phyloP scores from a whole-genome alignment of 2,113 vertebrate genomes.

The Phyllostomus discolor region DNA sequence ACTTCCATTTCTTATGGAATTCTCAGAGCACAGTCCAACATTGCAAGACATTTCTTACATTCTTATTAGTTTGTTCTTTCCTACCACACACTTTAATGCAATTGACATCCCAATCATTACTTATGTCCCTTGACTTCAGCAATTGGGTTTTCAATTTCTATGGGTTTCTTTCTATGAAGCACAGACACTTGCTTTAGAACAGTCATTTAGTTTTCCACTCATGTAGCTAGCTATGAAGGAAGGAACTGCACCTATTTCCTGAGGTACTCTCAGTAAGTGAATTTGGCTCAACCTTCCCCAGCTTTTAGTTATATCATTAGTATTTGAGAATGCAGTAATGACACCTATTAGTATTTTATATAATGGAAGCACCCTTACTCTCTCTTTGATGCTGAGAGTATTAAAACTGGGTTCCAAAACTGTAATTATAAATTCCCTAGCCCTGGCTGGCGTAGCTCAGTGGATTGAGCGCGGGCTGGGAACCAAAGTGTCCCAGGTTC shows the following conservation, averaged over 20 bases:
- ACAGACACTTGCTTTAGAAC: conserved; percentile 57
- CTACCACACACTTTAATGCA: conserved; percentile 53
- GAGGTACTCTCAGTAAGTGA: conserved; percentile 70
- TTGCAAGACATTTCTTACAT: conserved; percentile 69
- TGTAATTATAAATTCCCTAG: neutral
- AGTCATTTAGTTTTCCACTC: conserved; percentile 74
- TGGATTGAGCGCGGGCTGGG: too few relatives aligned
- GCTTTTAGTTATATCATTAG: conserved; percentile 73
- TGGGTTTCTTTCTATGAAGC: conserved; percentile 55
- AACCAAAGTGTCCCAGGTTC: too few relatives aligned
- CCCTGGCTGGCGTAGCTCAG: too few relatives aligned
- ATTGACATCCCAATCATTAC: conserved; percentile 52
- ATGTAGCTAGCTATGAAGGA: conserved; percentile 61
- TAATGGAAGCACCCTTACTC: conserved; percentile 40
- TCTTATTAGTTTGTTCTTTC: conserved; percentile 71
- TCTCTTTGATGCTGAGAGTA: conserved; percentile 47
- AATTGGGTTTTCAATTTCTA: conserved; percentile 73
- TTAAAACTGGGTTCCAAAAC: conserved; percentile 59
- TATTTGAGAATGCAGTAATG: conserved; percentile 63
- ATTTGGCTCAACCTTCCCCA: conserved; percentile 65
- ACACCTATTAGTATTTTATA: conserved; percentile 66
- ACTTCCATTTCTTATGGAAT: conserved; percentile 76
- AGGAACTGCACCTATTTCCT: conserved; percentile 74
- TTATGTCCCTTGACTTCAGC: conserved; percentile 64
- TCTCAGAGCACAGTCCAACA: conserved; percentile 56